Percentiles rank a stretch among this genome's conserved stretches.
Evolutionary conservation across 2,888 invertebrate species (phyloP).

Genomic region (Eucera pruinosa): DNA sequence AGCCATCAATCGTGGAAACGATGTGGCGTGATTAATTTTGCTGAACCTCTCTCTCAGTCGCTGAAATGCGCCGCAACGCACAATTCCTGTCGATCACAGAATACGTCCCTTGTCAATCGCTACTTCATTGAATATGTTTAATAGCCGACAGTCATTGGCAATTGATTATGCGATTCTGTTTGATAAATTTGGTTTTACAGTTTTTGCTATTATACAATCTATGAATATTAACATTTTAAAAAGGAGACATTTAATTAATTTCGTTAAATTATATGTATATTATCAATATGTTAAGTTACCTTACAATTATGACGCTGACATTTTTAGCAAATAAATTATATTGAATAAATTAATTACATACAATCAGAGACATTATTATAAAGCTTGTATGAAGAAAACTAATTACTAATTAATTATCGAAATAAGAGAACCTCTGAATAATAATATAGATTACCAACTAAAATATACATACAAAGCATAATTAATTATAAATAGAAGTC

Average conservation of each 20-base stretch:
- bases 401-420: no score
- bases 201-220: neutral
- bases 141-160: slow-evolving; percentile 29
- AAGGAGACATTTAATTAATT: neutral
- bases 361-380: no score
- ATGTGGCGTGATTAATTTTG: slow-evolving; percentile 52
- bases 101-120: slow-evolving; percentile 51
- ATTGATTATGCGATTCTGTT: slow-evolving; percentile 24
- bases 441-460: no score
- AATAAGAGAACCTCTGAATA: no score
- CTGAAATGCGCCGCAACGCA: slow-evolving; percentile 34
- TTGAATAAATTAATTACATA: no score
- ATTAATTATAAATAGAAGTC: no score
- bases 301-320: no score
- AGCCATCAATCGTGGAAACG: slow-evolving; percentile 50
- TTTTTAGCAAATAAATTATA: no score
- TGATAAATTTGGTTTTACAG: neutral
- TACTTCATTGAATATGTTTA: slow-evolving; percentile 58
- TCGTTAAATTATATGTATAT: neutral
- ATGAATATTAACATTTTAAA: neutral
- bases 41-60: slow-evolving; percentile 15
- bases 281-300: neutral
- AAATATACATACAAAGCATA: no score
- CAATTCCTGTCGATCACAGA: slow-evolving; percentile 50
- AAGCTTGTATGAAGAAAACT: no score